Evolutionary conservation across 2,113 vertebrate genomes (phyloP).

Genomic region (Osmerus mordax): DNA sequence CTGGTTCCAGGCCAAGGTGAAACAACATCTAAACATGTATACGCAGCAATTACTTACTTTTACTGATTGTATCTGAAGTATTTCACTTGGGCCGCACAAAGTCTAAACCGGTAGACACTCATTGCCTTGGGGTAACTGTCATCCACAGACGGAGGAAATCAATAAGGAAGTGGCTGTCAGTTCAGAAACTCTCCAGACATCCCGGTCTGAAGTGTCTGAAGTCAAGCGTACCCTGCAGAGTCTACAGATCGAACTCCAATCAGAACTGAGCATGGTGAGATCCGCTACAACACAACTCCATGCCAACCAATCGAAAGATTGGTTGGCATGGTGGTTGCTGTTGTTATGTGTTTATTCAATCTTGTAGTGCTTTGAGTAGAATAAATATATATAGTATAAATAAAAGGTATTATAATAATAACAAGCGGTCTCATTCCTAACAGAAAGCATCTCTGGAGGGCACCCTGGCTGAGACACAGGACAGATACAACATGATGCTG

Average conservation of each 20-base stretch:
- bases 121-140: neutral
- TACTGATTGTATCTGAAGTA: neutral
- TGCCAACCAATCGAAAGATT: too few species aligned
- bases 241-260: constrained; percentile 81
- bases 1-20: constrained; percentile 63
- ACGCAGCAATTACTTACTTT: neutral
- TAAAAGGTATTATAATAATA: too few species aligned
- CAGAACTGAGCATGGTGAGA: constrained; percentile 74
- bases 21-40: neutral
- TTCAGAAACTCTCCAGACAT: constrained; percentile 69
- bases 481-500: constrained; percentile 69
- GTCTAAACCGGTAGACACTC: neutral
- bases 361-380: neutral
- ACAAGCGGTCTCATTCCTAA: neutral
- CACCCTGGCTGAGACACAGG: constrained; percentile 74
- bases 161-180: constrained; percentile 70
- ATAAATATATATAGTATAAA: too few species aligned
- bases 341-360: neutral
- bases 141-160: constrained; percentile 69
- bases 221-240: constrained; percentile 71
- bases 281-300: neutral
- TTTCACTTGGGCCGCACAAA: neutral
- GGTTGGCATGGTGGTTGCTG: constrained; percentile 34
- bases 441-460: constrained; percentile 84
- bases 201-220: constrained; percentile 71